Percentiles rank a stretch among this genome's conserved stretches.
These are phyloP conservation scores for Lophura swinhoii DNA, from an alignment of 2,797 vertebrate species.

Conservation along the genomic window DNA sequence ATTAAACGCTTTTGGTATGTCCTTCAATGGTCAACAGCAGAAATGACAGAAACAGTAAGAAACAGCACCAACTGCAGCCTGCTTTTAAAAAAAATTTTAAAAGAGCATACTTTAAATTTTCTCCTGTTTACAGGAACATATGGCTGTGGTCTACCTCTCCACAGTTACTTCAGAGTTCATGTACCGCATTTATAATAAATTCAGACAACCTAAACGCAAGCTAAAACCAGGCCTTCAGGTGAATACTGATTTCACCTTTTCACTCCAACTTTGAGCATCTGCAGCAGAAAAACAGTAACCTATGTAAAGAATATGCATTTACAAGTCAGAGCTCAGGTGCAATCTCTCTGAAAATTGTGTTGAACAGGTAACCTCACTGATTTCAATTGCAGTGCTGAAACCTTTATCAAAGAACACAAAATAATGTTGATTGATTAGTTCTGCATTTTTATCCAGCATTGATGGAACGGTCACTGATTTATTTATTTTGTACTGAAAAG, in stretches of 20 bases:
- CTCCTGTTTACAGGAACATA: not conserved
- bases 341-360: conserved; percentile 23
- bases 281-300: not conserved
- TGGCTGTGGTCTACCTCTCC: not conserved
- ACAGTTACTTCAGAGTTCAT: not conserved
- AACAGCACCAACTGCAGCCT: not conserved
- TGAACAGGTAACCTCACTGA: conserved; percentile 20
- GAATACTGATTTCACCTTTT: conserved; percentile 1
- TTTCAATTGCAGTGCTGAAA: conserved; percentile 23
- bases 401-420: conserved; percentile 1
- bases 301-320: not conserved
- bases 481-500: not conserved
- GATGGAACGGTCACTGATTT: not conserved
- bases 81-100: accelerated
- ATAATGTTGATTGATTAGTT: not conserved
- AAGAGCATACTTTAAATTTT: not conserved
- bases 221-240: not conserved
- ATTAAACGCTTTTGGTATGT: not conserved
- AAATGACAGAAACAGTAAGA: not conserved
- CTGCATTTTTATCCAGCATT: not conserved
- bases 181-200: not conserved
- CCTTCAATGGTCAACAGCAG: not conserved
- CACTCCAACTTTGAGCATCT: not conserved
- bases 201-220: not conserved
- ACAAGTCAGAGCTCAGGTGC: not conserved